phyloP scores from a whole-genome alignment of 64 coral and sea anemone genomes.

The Stichodactyla mertensii region DNA sequence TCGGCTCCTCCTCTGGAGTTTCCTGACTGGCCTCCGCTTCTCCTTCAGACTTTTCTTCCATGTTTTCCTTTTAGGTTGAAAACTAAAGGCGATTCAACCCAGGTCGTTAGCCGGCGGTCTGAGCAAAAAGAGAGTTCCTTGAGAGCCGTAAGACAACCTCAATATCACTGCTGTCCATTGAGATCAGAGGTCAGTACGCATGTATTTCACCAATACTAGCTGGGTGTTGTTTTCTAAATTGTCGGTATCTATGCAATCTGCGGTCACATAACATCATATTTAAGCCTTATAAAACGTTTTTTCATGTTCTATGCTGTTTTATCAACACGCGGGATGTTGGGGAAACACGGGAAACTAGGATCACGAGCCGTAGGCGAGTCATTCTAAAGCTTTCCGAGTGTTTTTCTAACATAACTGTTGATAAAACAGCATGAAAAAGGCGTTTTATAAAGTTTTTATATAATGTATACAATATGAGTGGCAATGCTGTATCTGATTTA shows the following conservation, averaged over 20 bases:
- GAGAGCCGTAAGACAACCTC: background rate
- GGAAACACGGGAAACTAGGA: no score
- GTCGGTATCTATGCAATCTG: background rate
- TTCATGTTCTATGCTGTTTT: no score
- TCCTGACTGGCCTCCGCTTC: background rate
- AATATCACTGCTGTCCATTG: background rate
- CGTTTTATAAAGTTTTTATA: no score
- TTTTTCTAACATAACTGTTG: no score
- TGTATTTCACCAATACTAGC: background rate
- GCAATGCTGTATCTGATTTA: no score
- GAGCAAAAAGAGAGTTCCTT: background rate
- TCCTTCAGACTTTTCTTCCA: background rate
- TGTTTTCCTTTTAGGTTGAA: background rate
- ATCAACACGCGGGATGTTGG: no score
- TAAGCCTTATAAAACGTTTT: background rate
- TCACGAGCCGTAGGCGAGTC: no score
- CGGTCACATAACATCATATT: background rate
- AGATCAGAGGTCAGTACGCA: slow-evolving; percentile 13
- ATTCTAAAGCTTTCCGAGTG: no score
- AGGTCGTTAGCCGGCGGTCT: background rate
- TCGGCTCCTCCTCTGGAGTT: background rate
- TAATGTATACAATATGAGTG: no score
- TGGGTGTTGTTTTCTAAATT: background rate
- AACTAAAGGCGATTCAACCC: background rate
- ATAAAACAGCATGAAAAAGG: no score